Evolutionary conservation across 2,888 invertebrate genomes (phyloP).

Genomic region (Oxycera nigricornis): DNA sequence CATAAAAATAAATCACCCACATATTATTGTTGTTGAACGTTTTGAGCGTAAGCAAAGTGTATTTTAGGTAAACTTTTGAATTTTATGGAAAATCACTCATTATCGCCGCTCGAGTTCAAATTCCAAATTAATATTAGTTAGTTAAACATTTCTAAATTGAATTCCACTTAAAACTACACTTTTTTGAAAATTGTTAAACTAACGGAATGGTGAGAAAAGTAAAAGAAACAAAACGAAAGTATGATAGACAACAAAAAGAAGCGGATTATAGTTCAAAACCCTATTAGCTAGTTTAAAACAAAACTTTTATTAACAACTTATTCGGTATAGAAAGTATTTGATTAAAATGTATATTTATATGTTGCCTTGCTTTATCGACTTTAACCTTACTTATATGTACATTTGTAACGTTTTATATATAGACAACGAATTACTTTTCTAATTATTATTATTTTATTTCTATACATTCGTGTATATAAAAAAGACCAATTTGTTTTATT

Average conservation of each 20-base stretch:
- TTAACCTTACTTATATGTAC: constrained; percentile 26
- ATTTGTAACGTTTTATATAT: constrained; percentile 26
- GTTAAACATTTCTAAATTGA: not conserved
- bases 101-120: too few species aligned
- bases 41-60: too few species aligned
- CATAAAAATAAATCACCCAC: too few species aligned
- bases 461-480: constrained; percentile 6
- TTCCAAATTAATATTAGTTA: not conserved
- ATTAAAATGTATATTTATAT: constrained; percentile 1
- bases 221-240: not conserved
- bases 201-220: constrained; percentile 15
- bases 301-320: constrained; percentile 24
- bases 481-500: constrained; percentile 29
- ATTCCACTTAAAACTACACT: not conserved
- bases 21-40: too few species aligned
- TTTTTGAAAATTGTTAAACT: not conserved
- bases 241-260: too few species aligned
- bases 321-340: not conserved
- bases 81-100: too few species aligned
- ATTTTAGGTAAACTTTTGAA: too few species aligned
- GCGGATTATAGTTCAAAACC: not conserved
- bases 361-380: not conserved
- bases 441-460: too few species aligned
- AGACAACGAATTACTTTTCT: constrained; percentile 27
- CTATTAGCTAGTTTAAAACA: not conserved